Evolutionary conservation across 1,140 invertebrate species (phyloP), one percentile per base, ranked within the genome.

Genomic region (Palaemon carinicauda): DNA sequence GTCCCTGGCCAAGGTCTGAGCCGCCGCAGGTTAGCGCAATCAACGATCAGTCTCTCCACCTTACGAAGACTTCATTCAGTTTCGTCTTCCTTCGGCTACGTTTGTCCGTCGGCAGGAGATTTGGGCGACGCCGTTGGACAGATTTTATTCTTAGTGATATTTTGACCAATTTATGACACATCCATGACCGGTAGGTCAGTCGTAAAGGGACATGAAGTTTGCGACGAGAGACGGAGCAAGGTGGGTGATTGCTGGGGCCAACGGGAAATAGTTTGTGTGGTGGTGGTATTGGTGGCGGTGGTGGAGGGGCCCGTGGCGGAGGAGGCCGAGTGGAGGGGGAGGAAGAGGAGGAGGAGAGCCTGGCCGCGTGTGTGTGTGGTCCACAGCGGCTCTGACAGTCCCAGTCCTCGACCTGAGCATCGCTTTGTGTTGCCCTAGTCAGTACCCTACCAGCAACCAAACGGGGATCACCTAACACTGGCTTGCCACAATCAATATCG

Each of bases 381-480:
- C 81, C 81, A 41, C 41, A 24, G 78, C 51, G 77, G 81, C 81
- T 71, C 81, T 82, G 81, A 82, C 81, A 82, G 65, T 69, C 65
- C 65, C 65, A 69, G 24, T 82, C 69, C 80, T 82, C 81, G 81
- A 82, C 81, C 81, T 82, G 81, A 75, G 81, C 81, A 82, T 21
- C 69, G 81, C 81, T 82, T 82, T 82, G 81, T 82, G 81, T 82
- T 82, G 81, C 81, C 81, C 81, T 82, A 75, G 81, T 82, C 81
- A 82, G 81, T 82, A 82, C 81, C 81, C 81, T 52, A 82, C 50
- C 81, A 82, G 81, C 81, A 50, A 82, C 60, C 81, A 82, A 21
- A 82, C 60, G 81, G 81, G 50, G 69, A 75, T 71, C 81, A 74
- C 33, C 41, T 41, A 41, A 41, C 81, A 75, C 81, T 21, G 53